Evolutionary conservation across 1,140 invertebrate species (phyloP).

Genomic region (Brevipalpus yothersi): DNA sequence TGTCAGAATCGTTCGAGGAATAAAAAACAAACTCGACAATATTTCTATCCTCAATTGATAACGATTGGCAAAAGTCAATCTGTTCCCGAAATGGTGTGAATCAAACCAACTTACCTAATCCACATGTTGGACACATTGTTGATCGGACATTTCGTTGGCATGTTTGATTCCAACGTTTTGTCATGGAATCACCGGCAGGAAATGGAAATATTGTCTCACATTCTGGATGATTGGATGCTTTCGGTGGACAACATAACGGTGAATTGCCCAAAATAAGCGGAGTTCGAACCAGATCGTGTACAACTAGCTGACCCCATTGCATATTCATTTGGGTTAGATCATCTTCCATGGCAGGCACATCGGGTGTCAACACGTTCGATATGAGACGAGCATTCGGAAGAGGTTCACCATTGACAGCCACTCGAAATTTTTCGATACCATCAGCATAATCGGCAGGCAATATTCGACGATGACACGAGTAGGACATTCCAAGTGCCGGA

Average conservation of each 20-base stretch:
- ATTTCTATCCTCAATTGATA: no score
- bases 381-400: constrained; percentile 35
- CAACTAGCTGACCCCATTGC: constrained; percentile 94
- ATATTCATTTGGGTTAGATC: constrained; percentile 83
- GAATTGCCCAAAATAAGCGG: background rate
- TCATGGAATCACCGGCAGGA: background rate
- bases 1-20: no score
- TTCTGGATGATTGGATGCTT: background rate
- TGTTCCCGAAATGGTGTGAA: background rate
- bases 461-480: constrained; percentile 58
- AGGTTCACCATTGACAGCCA: constrained; percentile 37
- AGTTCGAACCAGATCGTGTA: background rate
- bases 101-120: background rate
- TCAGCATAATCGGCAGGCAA: constrained; percentile 83
- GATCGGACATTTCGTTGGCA: constrained; percentile 6
- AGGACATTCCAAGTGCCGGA: constrained; percentile 73
- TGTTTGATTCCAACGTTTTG: constrained; percentile 4
- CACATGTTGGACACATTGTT: constrained; percentile 4
- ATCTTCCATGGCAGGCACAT: constrained; percentile 47
- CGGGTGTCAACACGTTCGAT: constrained; percentile 38
- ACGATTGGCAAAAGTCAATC: no score
- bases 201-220: background rate
- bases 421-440: constrained; percentile 69
- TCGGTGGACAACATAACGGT: background rate
- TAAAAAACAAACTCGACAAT: no score